Conservation (phyloP, 2,888 invertebrate genomes). For the Xanthorhoe spadicearia region DNA sequence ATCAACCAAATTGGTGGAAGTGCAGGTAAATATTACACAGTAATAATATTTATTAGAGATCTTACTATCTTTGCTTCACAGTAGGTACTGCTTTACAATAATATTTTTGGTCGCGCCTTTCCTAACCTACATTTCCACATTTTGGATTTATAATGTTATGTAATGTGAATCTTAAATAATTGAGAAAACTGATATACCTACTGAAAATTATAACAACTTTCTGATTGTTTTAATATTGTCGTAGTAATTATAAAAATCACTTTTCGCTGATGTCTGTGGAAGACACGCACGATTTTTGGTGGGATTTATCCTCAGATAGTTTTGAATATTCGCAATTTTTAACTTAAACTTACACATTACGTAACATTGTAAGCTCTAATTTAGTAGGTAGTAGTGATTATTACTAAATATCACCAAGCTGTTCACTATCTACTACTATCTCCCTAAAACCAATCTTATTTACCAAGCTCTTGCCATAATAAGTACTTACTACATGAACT, state of each 20-base stretch:
- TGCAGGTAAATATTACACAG: conserved; percentile 77
- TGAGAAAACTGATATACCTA: conserved; percentile 27
- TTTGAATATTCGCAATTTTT: no score
- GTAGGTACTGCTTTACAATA: not conserved
- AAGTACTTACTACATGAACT: no score
- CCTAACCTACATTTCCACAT: conserved; percentile 62
- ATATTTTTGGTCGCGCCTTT: conserved; percentile 36
- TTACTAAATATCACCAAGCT: no score
- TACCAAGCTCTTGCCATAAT: no score
- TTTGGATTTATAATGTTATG: conserved; percentile 61
- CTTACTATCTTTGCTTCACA: conserved; percentile 9
- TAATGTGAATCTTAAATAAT: conserved; percentile 65
- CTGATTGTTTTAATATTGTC: not conserved
- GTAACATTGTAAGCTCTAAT: no score
- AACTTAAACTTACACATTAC: no score
- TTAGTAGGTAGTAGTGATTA: no score
- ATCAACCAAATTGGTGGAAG: conserved; percentile 85
- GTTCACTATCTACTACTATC: no score
- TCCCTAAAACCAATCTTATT: no score
- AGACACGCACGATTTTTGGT: not conserved
- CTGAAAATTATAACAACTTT: not conserved
- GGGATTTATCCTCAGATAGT: not conserved
- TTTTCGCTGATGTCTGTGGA: not conserved
- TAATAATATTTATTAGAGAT: not conserved
- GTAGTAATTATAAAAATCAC: not conserved